Base-by-base conservation (phyloP, 2,888 invertebrate genomes). In the Epirrhoe alternata region DNA sequence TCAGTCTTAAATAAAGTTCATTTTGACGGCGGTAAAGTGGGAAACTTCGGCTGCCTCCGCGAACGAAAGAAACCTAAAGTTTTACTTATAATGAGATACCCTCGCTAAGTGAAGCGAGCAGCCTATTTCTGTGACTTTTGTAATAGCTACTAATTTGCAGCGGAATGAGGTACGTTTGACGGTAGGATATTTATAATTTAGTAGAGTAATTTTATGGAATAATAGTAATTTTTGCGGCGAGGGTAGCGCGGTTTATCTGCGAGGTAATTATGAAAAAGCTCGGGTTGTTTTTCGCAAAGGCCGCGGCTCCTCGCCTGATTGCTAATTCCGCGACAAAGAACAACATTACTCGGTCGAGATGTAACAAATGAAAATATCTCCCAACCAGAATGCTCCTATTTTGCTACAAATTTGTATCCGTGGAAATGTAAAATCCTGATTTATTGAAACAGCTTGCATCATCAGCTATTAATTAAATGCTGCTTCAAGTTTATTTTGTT, bases 301-400 rank as follows among this genome's bases (percentile, higher is more conserved):
- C 47, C 57, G 51, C 66, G 55, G 52, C 59, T 64, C 66, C 49
- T 76, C 79, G 83, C 82, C 86, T 89, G 89, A 90, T 92, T 89
- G 88, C 90, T 89, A 90, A 92, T 91, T 91, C 81, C 80, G 80
- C 87, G 89, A 89, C 89, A 90, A 90, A 89, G 87, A 83, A 85
- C 83, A 82, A 83, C 79, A 88, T 88, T 89, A 87, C 80, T 75
- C 81, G 77, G 78, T 82, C 71, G 82, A 66, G 64, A 73, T 69
- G 73, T 64, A 77, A 83, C 83, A 79, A 86, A 88, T 86, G 84
- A 87, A 86, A 87, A 88, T 82, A 83, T 81, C 82, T 81, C 72
- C 72, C 71, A 70, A 67, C 60, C 56, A 17, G 52, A 61, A 52
- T 61, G 61, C 59, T 55, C 58, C 38, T 65, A 31, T 50, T 61